These are phyloP conservation scores for Leptobrachium ailaonicum DNA, from an alignment of 2,113 vertebrate species.

Conservation along the genomic window DNA sequence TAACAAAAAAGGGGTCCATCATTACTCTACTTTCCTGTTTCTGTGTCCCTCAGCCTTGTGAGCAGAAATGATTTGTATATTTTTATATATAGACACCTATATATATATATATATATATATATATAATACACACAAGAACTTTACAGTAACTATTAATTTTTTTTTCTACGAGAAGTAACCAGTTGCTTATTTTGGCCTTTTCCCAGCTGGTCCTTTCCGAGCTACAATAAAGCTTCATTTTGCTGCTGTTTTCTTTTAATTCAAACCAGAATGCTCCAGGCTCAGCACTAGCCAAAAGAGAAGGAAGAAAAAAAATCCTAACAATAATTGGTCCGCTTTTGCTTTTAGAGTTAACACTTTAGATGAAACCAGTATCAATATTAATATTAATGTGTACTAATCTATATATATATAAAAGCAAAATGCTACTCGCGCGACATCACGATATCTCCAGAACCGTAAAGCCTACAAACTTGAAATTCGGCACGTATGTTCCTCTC, in stretches of 20 bases:
- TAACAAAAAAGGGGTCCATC: slow-evolving; percentile 21
- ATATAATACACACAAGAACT: slow-evolving; percentile 28
- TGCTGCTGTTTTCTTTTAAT: slow-evolving; percentile 69
- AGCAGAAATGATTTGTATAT: background rate
- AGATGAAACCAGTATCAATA: background rate
- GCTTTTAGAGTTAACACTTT: slow-evolving; percentile 22
- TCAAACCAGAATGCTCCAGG: slow-evolving; percentile 66
- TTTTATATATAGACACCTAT: slow-evolving; percentile 4
- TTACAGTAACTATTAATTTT: slow-evolving; percentile 37
- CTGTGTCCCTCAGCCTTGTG: slow-evolving; percentile 14
- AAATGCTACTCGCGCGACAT: too few relatives aligned
- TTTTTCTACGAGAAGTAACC: slow-evolving; percentile 46
- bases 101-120: slow-evolving; percentile 16
- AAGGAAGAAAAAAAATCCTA: slow-evolving; percentile 7
- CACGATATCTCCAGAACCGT: too few relatives aligned
- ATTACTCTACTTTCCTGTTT: background rate
- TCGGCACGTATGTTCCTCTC: too few relatives aligned
- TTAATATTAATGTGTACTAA: too few relatives aligned
- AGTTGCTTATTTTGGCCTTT: slow-evolving; percentile 58
- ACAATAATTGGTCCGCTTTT: slow-evolving; percentile 26
- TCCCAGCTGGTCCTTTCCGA: slow-evolving; percentile 52
- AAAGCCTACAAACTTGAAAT: too few relatives aligned
- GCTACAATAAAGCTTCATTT: slow-evolving; percentile 55
- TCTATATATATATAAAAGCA: too few relatives aligned
- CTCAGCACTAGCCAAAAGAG: slow-evolving; percentile 13